Conservation (phyloP, 2,797 vertebrate genomes). For the Spea hammondii region DNA sequence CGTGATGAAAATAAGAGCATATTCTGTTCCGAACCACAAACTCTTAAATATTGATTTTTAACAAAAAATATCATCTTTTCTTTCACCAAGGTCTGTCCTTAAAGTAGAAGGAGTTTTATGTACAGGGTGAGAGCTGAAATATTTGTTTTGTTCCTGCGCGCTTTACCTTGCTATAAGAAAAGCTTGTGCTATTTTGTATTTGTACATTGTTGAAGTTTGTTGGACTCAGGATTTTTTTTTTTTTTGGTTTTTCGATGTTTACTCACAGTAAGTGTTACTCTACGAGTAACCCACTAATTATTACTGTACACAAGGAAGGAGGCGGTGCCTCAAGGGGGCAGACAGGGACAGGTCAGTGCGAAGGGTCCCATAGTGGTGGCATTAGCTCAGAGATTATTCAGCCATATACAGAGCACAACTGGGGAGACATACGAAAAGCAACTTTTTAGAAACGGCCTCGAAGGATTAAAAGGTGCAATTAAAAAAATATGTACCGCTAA, state of each 20-base stretch:
- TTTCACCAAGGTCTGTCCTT: constrained; percentile 22
- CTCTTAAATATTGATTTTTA: neutral
- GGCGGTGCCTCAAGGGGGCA: neutral
- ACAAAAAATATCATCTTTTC: constrained; percentile 20
- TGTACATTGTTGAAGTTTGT: constrained; percentile 50
- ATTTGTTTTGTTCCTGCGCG: constrained; percentile 36
- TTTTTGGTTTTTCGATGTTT: constrained; percentile 49
- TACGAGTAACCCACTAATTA: constrained; percentile 28
- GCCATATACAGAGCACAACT: neutral
- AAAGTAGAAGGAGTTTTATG: constrained; percentile 25
- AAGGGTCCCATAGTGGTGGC: neutral
- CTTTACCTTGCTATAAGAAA: constrained; percentile 32
- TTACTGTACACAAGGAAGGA: constrained; percentile 24
- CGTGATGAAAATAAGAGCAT: neutral
- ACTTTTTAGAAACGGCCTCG: too few species aligned
- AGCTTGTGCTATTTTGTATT: constrained; percentile 47
- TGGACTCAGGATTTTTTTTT: constrained; percentile 49
- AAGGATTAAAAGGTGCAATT: too few species aligned
- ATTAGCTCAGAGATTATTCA: neutral
- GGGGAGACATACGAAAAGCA: too few species aligned
- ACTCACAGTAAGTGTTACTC: constrained; percentile 40
- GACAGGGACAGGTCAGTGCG: constrained; percentile 2
- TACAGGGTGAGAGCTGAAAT: constrained; percentile 9
- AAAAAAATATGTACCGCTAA: too few species aligned
- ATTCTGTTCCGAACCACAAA: neutral